Percentiles rank a stretch among this genome's conserved stretches.
These are phyloP conservation scores for Calameuta idolon DNA, from an alignment of 2,888 invertebrate species.

Conservation along the genomic window DNA sequence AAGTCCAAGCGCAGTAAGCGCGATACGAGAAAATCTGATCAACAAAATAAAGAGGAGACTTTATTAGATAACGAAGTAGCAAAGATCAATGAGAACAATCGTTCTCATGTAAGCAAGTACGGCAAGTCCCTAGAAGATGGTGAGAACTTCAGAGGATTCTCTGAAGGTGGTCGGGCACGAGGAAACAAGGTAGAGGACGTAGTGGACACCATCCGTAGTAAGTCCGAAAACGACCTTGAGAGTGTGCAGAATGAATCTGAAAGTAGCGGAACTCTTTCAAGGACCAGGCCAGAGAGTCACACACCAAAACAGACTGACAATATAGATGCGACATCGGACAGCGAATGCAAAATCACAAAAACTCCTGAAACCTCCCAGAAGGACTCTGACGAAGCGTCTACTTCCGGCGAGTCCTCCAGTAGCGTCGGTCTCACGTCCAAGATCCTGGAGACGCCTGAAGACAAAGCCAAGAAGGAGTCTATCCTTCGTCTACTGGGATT, in stretches of 20 bases:
- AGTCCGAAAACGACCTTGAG: slow-evolving; percentile 60
- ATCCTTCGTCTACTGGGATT: slow-evolving; percentile 81
- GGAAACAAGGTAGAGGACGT: slow-evolving; percentile 33
- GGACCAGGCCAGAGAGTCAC: slow-evolving; percentile 9
- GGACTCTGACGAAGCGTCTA: slow-evolving; percentile 60
- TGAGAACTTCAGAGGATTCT: slow-evolving; percentile 52
- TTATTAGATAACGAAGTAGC: slow-evolving; percentile 63
- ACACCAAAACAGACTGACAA: slow-evolving; percentile 26
- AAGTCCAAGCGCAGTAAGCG: slow-evolving; percentile 33
- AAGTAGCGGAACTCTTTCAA: slow-evolving; percentile 7
- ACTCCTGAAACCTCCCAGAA: slow-evolving; percentile 46
- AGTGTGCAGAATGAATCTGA: slow-evolving; percentile 20
- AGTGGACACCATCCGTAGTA: slow-evolving; percentile 50
- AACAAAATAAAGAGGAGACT: slow-evolving; percentile 61
- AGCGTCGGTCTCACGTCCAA: slow-evolving; percentile 51
- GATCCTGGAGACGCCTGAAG: slow-evolving; percentile 72
- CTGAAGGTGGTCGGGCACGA: slow-evolving; percentile 38
- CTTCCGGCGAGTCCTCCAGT: slow-evolving; percentile 59
- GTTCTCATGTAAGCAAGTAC: slow-evolving; percentile 41
- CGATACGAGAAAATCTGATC: slow-evolving; percentile 41
- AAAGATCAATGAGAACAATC: slow-evolving; percentile 61
- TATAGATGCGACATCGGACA: slow-evolving; percentile 28
- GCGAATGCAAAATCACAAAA: slow-evolving; percentile 39
- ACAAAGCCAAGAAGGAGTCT: slow-evolving; percentile 78
- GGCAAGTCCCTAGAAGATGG: slow-evolving; percentile 36